Evolutionary conservation across 2,113 vertebrate genomes (phyloP).

Genomic region (Pontoporia blainvillei): DNA sequence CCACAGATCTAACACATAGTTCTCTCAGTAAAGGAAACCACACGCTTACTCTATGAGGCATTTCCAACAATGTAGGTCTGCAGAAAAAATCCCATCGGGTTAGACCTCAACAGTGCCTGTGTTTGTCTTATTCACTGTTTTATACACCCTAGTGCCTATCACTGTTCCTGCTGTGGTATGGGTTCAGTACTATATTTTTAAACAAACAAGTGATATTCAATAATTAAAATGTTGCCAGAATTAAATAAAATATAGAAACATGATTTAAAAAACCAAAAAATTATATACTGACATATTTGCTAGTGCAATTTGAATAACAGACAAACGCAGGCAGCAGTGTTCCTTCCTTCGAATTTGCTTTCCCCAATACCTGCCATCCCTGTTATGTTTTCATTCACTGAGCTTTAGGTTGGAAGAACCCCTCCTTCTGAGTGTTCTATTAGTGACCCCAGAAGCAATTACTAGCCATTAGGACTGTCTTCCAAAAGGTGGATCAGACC

Average conservation of each 20-base stretch:
- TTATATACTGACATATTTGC: background rate
- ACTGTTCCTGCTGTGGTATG: background rate
- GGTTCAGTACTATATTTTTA: background rate
- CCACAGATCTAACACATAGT: no score
- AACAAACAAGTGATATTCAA: background rate
- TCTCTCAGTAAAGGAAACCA: no score
- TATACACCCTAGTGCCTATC: background rate
- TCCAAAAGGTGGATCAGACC: background rate
- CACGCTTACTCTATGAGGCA: no score
- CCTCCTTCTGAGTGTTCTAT: background rate
- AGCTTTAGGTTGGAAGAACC: background rate
- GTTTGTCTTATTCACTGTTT: background rate
- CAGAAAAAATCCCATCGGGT: no score
- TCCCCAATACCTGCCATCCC: background rate
- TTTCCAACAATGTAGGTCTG: no score
- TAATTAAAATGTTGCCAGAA: background rate
- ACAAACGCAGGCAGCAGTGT: background rate
- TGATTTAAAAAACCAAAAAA: background rate
- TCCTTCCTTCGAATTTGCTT: background rate
- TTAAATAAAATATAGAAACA: background rate
- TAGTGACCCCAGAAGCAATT: background rate
- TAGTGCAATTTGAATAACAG: background rate
- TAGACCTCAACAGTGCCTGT: no score
- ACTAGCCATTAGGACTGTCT: background rate
- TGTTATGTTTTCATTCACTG: background rate